phyloP scores from a whole-genome alignment of 2,113 vertebrate genomes.

The Malurus alboscapulatus region DNA sequence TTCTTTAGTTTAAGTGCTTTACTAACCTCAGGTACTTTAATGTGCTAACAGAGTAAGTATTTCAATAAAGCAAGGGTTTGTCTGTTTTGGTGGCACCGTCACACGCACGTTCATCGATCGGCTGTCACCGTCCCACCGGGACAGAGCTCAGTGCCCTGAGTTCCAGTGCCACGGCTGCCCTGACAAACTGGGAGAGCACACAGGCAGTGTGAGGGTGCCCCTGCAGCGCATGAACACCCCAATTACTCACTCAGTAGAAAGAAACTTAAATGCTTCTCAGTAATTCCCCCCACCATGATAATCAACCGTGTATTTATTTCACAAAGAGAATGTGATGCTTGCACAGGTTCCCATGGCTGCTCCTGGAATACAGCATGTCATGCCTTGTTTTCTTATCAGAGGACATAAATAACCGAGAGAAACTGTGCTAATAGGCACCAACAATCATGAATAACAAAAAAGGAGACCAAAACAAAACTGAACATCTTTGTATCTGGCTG shows the following conservation, averaged over 20 bases:
- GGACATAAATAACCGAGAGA: background rate
- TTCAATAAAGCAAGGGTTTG: background rate
- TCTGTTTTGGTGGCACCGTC: background rate
- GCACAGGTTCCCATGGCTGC: background rate
- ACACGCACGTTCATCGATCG: rapidly evolving
- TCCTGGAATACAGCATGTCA: background rate
- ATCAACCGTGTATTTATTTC: background rate
- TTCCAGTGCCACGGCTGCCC: background rate
- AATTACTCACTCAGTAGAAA: background rate
- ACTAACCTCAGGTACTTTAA: background rate
- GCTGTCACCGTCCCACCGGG: rapidly evolving
- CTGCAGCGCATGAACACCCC: background rate
- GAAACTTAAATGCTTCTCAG: background rate
- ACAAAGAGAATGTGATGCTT: background rate
- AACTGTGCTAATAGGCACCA: background rate
- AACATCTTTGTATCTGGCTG: background rate
- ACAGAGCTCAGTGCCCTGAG: rapidly evolving
- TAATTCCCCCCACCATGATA: rapidly evolving
- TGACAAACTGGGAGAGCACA: background rate
- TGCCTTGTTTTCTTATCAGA: background rate
- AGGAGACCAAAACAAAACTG: background rate
- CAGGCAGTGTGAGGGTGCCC: background rate
- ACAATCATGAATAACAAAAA: background rate
- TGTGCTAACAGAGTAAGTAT: background rate
- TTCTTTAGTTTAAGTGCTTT: background rate